phyloP scores from a whole-genome alignment of 1,140 invertebrate species.

The Akabosia matsudoensis region DNA sequence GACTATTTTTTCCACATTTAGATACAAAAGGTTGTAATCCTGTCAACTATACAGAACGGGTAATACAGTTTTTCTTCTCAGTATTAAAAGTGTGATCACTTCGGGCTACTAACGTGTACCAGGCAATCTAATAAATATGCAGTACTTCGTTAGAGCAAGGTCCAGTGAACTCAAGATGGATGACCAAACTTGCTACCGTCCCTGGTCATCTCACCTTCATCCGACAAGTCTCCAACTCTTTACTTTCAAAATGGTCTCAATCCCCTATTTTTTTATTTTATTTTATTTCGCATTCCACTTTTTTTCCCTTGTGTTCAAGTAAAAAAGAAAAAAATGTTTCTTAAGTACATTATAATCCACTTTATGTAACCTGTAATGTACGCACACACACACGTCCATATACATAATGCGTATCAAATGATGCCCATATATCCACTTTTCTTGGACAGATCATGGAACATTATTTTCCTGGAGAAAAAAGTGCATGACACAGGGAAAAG shows the following conservation, averaged over 20 bases:
- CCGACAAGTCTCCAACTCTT: too few relatives aligned
- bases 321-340: too few relatives aligned
- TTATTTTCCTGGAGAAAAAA: conserved; percentile 7
- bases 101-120: background rate
- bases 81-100: too few relatives aligned
- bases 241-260: too few relatives aligned
- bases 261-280: too few relatives aligned
- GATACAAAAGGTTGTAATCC: too few relatives aligned
- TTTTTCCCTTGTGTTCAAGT: background rate
- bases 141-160: background rate
- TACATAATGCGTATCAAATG: conserved; percentile 21
- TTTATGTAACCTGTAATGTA: conserved; percentile 20
- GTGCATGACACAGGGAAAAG: conserved; percentile 6
- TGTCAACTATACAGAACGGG: too few relatives aligned
- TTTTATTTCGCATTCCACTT: background rate
- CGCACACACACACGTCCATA: background rate
- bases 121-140: conserved; percentile 23
- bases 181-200: background rate
- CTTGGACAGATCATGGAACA: conserved; percentile 23
- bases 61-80: too few relatives aligned
- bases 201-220: background rate
- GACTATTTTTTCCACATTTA: too few relatives aligned
- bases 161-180: conserved; percentile 8
- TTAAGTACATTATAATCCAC: conserved; percentile 25
- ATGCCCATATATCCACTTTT: conserved; percentile 13